Percentiles rank a stretch among this genome's conserved stretches.
These are phyloP conservation scores for Drosophila yakuba DNA, from an alignment of 1,140 invertebrate species.

Conservation along the genomic window DNA sequence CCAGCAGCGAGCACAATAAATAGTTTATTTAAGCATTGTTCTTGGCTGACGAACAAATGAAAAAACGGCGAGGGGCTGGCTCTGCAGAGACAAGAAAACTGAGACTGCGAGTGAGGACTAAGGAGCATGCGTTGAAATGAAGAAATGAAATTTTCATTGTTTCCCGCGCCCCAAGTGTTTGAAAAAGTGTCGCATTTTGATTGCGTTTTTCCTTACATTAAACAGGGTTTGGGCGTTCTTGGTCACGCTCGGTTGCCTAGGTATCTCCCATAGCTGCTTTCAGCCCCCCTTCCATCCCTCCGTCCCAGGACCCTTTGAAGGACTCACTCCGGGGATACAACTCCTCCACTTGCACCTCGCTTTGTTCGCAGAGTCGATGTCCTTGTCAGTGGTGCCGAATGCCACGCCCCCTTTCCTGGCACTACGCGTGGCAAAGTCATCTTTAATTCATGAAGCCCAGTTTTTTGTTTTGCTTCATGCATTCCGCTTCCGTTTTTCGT, in stretches of 20 bases:
- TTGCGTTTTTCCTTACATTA: slow-evolving; percentile 77
- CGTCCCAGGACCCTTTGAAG: slow-evolving; percentile 51
- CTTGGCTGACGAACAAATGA: slow-evolving; percentile 41
- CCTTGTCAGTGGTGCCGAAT: slow-evolving; percentile 31
- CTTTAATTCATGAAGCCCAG: slow-evolving; percentile 72
- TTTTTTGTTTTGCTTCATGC: slow-evolving; percentile 48
- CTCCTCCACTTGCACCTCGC: slow-evolving; percentile 44
- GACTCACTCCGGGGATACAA: slow-evolving; percentile 20
- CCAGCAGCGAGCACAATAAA: slow-evolving; percentile 59
- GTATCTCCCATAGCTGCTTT: slow-evolving; percentile 4
- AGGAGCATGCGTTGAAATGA: slow-evolving; percentile 66
- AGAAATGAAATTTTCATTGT: slow-evolving; percentile 81
- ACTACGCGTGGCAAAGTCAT: slow-evolving; percentile 56
- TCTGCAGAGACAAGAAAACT: not conserved
- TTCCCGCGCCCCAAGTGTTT: slow-evolving; percentile 71
- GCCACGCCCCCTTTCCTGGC: slow-evolving; percentile 50
- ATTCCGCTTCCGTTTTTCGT: slow-evolving; percentile 24
- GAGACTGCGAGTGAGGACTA: slow-evolving; percentile 1
- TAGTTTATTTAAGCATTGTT: slow-evolving; percentile 78
- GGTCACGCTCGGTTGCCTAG: slow-evolving; percentile 51
- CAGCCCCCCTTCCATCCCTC: not conserved
- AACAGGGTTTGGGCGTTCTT: slow-evolving; percentile 62
- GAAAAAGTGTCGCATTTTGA: slow-evolving; percentile 82
- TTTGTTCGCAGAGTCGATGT: slow-evolving; percentile 43
- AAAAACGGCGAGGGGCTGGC: not conserved